A percentile compares a stretch with the other conserved stretches of the same genome.
phyloP scores from a whole-genome alignment of 1,140 invertebrate species.

The Popillia japonica region DNA sequence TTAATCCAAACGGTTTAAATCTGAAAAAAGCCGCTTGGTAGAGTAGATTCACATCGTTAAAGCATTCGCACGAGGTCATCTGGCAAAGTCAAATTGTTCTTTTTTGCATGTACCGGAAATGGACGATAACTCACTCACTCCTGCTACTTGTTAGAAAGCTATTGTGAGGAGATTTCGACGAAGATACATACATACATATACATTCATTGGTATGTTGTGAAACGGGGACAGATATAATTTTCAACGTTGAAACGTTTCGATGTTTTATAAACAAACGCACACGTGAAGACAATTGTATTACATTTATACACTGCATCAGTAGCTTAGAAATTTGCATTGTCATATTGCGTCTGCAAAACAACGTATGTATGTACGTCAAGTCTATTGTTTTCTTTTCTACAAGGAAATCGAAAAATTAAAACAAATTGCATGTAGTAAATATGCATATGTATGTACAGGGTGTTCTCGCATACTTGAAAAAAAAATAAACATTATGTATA shows the following conservation, averaged over 20 bases:
- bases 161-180: conserved; percentile 18
- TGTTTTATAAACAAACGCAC: conserved; percentile 4
- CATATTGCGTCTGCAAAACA: not conserved
- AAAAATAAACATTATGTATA: too few relatives aligned
- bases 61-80: conserved; percentile 32
- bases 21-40: not conserved
- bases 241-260: not conserved
- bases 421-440: not conserved
- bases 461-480: too few relatives aligned
- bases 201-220: not conserved
- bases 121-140: conserved; percentile 15
- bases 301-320: not conserved
- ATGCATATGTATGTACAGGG: not conserved
- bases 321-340: conserved; percentile 6
- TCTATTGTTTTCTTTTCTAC: not conserved
- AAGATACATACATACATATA: conserved; percentile 2
- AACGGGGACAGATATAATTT: not conserved
- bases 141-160: not conserved
- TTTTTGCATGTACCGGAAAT: conserved; percentile 31
- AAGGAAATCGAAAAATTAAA: not conserved
- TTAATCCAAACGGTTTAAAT: not conserved
- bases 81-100: conserved; percentile 35
- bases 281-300: conserved; percentile 9
- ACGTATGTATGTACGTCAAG: not conserved
- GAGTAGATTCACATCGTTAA: conserved; percentile 30